These are phyloP conservation scores for rat (Rattus norvegicus) DNA, from an alignment of 2,113 vertebrate species.

Conservation along the genomic window GRCr8 NC_086020.1:128171501-128172000, in stretches of 20 bases:
- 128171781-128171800: conserved; percentile 41
- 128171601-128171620: neutral
- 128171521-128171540: neutral
- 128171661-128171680: neutral
- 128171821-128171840: conserved; percentile 51
- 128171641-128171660: neutral
- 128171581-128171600: neutral
- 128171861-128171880: conserved; percentile 43
- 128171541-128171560: neutral
- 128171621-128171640: neutral
- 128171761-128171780: neutral
- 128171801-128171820: conserved; percentile 59
- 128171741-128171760: conserved; percentile 45
- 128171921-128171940: conserved; percentile 69
- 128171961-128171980: conserved; percentile 57
- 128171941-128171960: conserved; percentile 69
- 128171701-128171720: neutral
- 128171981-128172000: neutral
- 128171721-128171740: neutral
- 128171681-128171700: neutral
- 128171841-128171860: conserved; percentile 62
- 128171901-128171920: conserved; percentile 65
- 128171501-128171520: neutral
- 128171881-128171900: conserved; percentile 44
- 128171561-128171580: neutral